phyloP scores from a whole-genome alignment of 2,888 invertebrate genomes.

The Drosophila fungiperda region DNA sequence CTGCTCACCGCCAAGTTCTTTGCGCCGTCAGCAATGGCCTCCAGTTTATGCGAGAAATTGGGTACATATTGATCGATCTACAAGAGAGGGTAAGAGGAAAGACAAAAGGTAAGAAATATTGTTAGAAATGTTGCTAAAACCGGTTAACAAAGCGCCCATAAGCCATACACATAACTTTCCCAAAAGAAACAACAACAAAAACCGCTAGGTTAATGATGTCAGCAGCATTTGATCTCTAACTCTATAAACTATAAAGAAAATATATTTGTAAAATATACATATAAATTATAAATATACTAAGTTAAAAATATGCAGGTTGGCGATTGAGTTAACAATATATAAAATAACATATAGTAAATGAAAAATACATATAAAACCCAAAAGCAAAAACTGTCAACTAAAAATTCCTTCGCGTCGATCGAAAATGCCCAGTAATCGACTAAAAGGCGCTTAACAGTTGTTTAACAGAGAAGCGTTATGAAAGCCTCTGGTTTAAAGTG shows the following conservation, averaged over 20 bases:
- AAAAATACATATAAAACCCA: not conserved
- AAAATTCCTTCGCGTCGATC: not conserved
- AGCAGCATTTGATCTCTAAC: conserved; percentile 9
- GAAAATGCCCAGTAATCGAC: not conserved
- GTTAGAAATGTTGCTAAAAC: conserved; percentile 19
- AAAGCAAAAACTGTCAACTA: not conserved
- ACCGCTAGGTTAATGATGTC: conserved; percentile 31
- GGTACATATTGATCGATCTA: conserved; percentile 91
- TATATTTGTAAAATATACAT: not conserved
- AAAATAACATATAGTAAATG: too few species aligned
- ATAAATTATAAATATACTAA: too few species aligned
- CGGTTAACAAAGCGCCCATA: conserved; percentile 32
- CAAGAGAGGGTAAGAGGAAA: not conserved
- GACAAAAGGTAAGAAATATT: conserved; percentile 18
- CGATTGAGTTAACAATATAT: not conserved
- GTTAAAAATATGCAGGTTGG: too few species aligned
- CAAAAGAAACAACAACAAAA: conserved; percentile 14
- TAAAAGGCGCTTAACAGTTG: not conserved
- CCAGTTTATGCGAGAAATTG: conserved; percentile 88
- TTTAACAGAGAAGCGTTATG: not conserved
- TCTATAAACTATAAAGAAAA: not conserved
- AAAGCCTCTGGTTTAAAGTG: conserved; percentile 33
- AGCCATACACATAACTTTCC: conserved; percentile 31
- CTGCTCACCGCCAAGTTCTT: conserved; percentile 86
- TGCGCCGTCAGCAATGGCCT: conserved; percentile 85